Conservation (phyloP, 2,888 invertebrate species). For the Spodoptera picta region DNA sequence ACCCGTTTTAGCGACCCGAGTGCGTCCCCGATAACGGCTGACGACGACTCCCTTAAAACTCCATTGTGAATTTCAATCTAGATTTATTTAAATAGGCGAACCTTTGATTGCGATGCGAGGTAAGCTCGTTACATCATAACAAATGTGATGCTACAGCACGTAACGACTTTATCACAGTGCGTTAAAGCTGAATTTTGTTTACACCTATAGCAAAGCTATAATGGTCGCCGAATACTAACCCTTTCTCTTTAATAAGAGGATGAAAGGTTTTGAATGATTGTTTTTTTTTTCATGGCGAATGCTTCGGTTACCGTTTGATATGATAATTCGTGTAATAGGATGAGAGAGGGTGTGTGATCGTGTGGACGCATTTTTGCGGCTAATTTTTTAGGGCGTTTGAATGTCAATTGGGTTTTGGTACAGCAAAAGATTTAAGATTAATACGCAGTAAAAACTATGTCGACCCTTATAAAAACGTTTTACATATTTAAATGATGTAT, state of each 20-base stretch:
- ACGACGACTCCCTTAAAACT: conserved; percentile 64
- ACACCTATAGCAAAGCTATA: conserved; percentile 27
- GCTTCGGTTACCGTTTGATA: conserved; percentile 83
- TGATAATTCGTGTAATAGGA: conserved; percentile 85
- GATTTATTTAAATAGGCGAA: conserved; percentile 84
- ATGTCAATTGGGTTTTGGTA: conserved; percentile 45
- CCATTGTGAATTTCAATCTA: conserved; percentile 81
- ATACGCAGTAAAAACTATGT: conserved; percentile 23
- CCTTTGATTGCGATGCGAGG: conserved; percentile 82
- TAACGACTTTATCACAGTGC: conserved; percentile 43
- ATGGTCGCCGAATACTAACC: conserved; percentile 69
- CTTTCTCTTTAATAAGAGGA: conserved; percentile 84
- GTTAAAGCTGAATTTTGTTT: conserved; percentile 61
- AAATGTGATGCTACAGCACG: conserved; percentile 50
- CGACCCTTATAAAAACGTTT: no score
- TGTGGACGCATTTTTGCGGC: conserved; percentile 78
- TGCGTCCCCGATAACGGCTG: conserved; percentile 56
- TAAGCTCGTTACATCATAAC: conserved; percentile 75
- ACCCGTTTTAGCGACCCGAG: conserved; percentile 42
- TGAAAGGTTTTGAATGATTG: conserved; percentile 83
- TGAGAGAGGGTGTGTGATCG: conserved; percentile 70
- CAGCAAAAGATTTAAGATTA: conserved; percentile 34
- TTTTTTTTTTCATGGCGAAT: conserved; percentile 78
- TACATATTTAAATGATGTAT: background rate
- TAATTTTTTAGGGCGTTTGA: conserved; percentile 65